A percentile compares a stretch with the other conserved stretches of the same genome.
Evolutionary conservation across 92 coral and sea anemone genomes (phyloP).

Genomic region (Desmophyllum pertusum): DNA sequence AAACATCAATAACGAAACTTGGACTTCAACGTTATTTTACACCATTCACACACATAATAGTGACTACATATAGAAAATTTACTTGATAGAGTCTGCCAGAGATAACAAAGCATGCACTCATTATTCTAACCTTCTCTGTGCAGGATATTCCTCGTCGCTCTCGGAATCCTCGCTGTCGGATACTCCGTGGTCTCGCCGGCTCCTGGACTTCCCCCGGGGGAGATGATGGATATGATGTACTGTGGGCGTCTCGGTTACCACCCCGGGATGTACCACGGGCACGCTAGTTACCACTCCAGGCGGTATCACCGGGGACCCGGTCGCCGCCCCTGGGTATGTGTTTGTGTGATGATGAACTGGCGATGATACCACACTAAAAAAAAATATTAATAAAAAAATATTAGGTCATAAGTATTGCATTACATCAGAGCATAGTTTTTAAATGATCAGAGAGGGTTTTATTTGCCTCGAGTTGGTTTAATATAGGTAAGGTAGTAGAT

Average conservation of each 20-base stretch:
- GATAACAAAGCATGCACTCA: no score
- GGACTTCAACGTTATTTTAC: no score
- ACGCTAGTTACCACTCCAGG: constrained; percentile 34
- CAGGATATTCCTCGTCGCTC: constrained; percentile 75
- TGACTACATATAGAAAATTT: neutral
- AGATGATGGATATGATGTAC: constrained; percentile 85
- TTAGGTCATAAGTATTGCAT: no score
- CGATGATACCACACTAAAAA: constrained; percentile 49
- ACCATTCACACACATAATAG: no score
- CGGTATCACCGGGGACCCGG: constrained; percentile 49
- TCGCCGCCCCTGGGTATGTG: constrained; percentile 82
- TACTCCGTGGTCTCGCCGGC: constrained; percentile 46
- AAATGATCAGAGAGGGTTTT: neutral
- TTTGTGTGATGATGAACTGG: constrained; percentile 90
- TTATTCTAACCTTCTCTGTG: constrained; percentile 23
- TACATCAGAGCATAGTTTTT: no score
- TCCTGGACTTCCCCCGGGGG: constrained; percentile 68
- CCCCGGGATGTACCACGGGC: constrained; percentile 53
- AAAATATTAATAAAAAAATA: neutral
- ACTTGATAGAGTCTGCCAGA: no score
- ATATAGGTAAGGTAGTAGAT: no score
- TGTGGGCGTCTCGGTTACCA: constrained; percentile 59
- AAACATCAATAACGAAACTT: neutral
- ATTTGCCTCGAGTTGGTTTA: neutral
- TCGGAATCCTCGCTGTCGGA: constrained; percentile 68